Evolutionary conservation across 92 coral and sea anemone species (phyloP).

Genomic region (Hydrozoanthus gracilis): DNA sequence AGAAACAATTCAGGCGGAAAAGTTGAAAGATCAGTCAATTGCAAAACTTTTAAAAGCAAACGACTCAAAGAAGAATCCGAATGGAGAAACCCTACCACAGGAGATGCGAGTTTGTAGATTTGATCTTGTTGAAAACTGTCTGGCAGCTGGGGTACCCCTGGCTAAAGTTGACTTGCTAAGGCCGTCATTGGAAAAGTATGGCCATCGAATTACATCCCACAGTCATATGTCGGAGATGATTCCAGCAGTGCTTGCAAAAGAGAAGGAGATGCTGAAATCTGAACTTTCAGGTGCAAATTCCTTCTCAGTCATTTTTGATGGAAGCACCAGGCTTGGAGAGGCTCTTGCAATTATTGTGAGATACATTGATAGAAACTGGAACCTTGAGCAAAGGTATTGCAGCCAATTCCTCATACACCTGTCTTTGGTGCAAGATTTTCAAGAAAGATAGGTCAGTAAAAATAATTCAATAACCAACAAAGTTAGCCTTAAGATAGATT

Average conservation of each 20-base stretch:
- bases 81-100: conserved; percentile 53
- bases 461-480: too few species aligned
- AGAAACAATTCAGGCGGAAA: conserved; percentile 45
- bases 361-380: conserved; percentile 46
- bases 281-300: conserved; percentile 50
- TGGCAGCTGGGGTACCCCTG: conserved; percentile 53
- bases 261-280: conserved; percentile 41
- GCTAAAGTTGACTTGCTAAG: conserved; percentile 48
- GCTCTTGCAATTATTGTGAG: conserved; percentile 51
- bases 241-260: conserved; percentile 38
- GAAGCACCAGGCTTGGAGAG: conserved; percentile 58
- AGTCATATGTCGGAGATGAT: conserved; percentile 45
- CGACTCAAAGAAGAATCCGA: conserved; percentile 24
- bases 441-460: too few species aligned
- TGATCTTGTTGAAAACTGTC: conserved; percentile 54
- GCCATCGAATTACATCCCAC: conserved; percentile 45
- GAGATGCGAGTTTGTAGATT: conserved; percentile 50
- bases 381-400: conserved; percentile 36
- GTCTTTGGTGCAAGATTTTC: too few species aligned
- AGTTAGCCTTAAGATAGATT: too few species aligned
- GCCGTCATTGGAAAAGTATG: conserved; percentile 48
- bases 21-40: conserved; percentile 48
- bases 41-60: conserved; percentile 40
- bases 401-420: too few species aligned
- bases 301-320: conserved; percentile 55